Conservation (phyloP, 2,797 vertebrate genomes). For the Eidolon dupreanum region DNA sequence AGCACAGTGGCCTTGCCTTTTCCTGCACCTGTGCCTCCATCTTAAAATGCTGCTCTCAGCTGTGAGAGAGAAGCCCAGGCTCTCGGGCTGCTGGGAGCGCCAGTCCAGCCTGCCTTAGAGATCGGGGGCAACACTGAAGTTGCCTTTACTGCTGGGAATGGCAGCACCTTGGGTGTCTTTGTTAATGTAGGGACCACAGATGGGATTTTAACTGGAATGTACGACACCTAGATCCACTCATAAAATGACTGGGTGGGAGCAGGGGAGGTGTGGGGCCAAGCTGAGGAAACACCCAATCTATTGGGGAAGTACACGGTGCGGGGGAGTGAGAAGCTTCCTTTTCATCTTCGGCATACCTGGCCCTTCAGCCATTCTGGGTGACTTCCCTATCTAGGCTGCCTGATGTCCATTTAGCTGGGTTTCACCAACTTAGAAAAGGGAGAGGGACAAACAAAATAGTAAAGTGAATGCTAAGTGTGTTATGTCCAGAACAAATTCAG, state of each 20-base stretch:
- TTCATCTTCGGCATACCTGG: rapidly evolving
- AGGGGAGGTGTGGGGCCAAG: background rate
- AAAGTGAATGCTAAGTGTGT: background rate
- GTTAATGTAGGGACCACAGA: background rate
- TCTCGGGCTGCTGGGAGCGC: background rate
- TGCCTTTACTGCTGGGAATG: background rate
- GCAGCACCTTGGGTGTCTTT: background rate
- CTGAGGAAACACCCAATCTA: background rate
- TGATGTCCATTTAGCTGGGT: background rate
- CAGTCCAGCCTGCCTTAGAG: background rate
- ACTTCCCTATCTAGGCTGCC: background rate
- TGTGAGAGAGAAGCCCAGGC: background rate
- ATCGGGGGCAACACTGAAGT: background rate
- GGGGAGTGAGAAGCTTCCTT: background rate
- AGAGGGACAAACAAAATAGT: background rate
- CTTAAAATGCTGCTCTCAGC: background rate
- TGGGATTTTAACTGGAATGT: background rate
- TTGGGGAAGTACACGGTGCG: background rate
- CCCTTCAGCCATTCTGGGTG: background rate
- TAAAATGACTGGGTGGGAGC: background rate
- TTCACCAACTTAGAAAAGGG: background rate
- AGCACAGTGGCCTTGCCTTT: background rate
- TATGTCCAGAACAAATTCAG: background rate
- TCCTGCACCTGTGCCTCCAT: background rate
- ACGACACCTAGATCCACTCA: background rate